Conservation (phyloP, 2,113 vertebrate genomes). For the Phoenicopterus ruber region DNA sequence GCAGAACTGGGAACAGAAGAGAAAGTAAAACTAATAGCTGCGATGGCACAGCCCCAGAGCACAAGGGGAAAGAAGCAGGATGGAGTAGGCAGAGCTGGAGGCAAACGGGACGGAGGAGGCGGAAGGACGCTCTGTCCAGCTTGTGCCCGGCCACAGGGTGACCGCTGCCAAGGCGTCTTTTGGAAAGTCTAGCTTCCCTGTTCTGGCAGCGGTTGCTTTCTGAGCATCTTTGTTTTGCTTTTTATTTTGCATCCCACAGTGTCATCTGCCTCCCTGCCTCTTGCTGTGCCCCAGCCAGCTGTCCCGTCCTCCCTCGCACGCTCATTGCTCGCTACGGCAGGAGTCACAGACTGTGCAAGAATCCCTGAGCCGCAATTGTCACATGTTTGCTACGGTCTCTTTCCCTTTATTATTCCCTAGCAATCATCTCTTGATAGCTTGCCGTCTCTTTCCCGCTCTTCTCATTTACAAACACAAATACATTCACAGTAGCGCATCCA, state of each 20-base stretch:
- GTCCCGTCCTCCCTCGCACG: not conserved
- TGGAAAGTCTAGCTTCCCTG: not conserved
- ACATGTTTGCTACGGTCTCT: not conserved
- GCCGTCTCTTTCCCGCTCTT: not conserved
- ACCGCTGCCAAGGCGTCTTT: not conserved
- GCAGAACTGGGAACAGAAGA: not conserved
- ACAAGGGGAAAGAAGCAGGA: not conserved
- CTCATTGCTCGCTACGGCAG: not conserved
- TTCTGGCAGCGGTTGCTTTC: not conserved
- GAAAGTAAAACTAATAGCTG: not conserved
- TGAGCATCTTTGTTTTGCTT: not conserved
- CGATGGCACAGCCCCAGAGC: not conserved
- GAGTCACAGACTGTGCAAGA: not conserved
- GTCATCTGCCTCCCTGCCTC: not conserved
- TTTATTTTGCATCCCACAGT: not conserved
- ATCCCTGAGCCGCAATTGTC: not conserved
- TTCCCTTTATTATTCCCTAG: not conserved
- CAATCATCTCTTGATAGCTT: not conserved
- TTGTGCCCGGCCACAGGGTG: fast-evolving
- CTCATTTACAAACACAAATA: not conserved
- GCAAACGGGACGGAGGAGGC: not conserved
- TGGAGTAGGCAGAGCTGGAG: not conserved
- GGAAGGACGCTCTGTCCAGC: not conserved
- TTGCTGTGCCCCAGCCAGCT: not conserved
- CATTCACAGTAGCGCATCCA: not conserved